Conservation (phyloP, 2,113 vertebrate genomes). For the Lipophrys pholis region DNA sequence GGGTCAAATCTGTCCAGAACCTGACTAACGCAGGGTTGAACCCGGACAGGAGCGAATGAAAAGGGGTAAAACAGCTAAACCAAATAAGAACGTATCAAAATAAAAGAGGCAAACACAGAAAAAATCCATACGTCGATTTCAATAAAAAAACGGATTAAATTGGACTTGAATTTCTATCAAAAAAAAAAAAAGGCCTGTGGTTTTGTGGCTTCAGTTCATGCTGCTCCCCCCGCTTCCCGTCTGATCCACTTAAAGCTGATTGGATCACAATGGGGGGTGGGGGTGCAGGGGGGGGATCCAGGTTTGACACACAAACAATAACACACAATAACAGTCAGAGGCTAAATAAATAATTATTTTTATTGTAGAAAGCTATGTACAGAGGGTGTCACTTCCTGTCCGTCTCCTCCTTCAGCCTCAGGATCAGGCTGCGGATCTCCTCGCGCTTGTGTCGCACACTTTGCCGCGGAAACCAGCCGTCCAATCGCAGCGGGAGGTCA, state of each 20-base stretch:
- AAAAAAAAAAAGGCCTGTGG: too few species aligned
- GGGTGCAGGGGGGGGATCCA: constrained; percentile 16
- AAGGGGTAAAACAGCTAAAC: too few species aligned
- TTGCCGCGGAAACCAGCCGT: constrained; percentile 91
- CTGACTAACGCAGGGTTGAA: too few species aligned
- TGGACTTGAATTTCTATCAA: too few species aligned
- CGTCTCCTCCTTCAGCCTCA: constrained; percentile 85
- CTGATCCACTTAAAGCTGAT: constrained; percentile 64
- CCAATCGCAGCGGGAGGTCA: constrained; percentile 87
- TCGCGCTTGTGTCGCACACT: constrained; percentile 90
- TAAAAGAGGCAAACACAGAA: too few species aligned
- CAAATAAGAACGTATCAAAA: too few species aligned
- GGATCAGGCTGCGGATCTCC: constrained; percentile 89
- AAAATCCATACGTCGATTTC: too few species aligned
- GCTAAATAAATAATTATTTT: constrained; percentile 19
- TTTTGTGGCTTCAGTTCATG: too few species aligned
- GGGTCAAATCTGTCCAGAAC: too few species aligned
- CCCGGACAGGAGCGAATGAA: too few species aligned
- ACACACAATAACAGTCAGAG: not conserved
- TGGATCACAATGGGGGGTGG: constrained; percentile 53
- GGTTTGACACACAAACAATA: not conserved
- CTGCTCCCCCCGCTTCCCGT: not conserved
- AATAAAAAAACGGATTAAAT: too few species aligned
- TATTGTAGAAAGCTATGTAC: constrained; percentile 28
- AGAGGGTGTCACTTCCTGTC: not conserved